phyloP scores from a whole-genome alignment of 2,113 vertebrate species.

The Camelus dromedarius region DNA sequence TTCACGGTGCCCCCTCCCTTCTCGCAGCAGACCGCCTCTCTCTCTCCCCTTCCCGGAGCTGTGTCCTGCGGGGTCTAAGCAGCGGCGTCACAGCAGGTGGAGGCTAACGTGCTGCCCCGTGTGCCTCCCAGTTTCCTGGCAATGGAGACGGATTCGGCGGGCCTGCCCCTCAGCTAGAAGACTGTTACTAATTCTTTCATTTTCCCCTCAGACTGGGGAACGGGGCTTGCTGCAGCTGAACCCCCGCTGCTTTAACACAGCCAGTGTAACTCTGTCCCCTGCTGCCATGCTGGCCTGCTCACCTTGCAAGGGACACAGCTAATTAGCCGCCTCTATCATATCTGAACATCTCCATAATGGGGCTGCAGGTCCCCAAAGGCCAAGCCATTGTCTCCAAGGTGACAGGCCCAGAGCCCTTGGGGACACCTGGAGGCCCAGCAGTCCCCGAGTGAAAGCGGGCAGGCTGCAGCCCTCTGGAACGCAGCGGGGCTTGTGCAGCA shows the following conservation, averaged over 20 bases:
- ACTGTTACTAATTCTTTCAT: background rate
- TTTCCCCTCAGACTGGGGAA: background rate
- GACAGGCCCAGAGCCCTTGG: background rate
- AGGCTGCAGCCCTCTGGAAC: background rate
- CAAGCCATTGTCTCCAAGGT: background rate
- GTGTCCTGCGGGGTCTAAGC: background rate
- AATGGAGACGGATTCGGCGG: background rate
- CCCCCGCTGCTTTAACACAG: background rate
- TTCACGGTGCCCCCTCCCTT: background rate
- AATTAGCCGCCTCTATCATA: background rate
- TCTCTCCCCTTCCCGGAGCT: rapidly evolving
- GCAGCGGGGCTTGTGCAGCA: background rate
- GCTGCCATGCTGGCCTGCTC: background rate
- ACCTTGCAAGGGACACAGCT: rapidly evolving
- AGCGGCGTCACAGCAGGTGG: background rate
- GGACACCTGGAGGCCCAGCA: background rate
- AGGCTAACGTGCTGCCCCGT: too few relatives aligned
- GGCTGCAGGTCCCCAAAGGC: background rate
- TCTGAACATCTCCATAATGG: background rate
- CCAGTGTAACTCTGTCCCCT: rapidly evolving
- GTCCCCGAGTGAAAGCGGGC: background rate
- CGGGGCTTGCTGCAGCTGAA: rapidly evolving
- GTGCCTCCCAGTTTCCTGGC: background rate
- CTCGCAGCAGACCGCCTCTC: rapidly evolving
- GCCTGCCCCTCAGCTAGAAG: background rate